Evolutionary conservation across 2,888 invertebrate species (phyloP).

Genomic region (Ommatoiulus sabulosus): DNA sequence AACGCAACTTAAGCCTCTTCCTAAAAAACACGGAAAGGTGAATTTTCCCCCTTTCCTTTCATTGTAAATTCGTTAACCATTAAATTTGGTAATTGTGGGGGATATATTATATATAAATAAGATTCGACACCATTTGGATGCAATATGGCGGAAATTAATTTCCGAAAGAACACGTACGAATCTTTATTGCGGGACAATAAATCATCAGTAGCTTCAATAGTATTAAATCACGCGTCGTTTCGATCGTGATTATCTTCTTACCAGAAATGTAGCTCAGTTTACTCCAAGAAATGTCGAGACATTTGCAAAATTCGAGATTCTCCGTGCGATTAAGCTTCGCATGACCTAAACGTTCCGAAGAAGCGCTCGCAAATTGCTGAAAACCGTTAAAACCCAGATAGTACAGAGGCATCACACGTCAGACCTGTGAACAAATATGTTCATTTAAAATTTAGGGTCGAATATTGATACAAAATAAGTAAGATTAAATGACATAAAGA

Average conservation of each 20-base stretch:
- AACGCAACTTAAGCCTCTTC: too few relatives aligned
- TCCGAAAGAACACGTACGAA: too few relatives aligned
- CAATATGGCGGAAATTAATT: constrained; percentile 30
- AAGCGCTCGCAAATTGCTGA: constrained; percentile 24
- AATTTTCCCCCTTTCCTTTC: too few relatives aligned
- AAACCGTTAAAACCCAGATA: constrained; percentile 56
- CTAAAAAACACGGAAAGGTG: too few relatives aligned
- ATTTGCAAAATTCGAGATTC: not conserved
- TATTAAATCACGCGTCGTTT: not conserved
- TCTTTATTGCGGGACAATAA: too few relatives aligned
- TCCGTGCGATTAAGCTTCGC: not conserved
- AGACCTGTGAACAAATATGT: not conserved
- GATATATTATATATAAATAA: too few relatives aligned
- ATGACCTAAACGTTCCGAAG: not conserved
- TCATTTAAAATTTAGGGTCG: not conserved
- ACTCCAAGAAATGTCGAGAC: constrained; percentile 56
- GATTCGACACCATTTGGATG: too few relatives aligned
- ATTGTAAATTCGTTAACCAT: too few relatives aligned
- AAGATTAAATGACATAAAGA: not conserved
- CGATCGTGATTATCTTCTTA: not conserved
- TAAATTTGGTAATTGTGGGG: too few relatives aligned
- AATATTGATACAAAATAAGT: not conserved
- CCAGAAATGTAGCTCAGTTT: constrained; percentile 55
- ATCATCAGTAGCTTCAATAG: too few relatives aligned
- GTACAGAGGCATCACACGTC: constrained; percentile 17